These are phyloP conservation scores for Fundulus diaphanus DNA, from an alignment of 2,797 vertebrate species.

Conservation along the genomic window DNA sequence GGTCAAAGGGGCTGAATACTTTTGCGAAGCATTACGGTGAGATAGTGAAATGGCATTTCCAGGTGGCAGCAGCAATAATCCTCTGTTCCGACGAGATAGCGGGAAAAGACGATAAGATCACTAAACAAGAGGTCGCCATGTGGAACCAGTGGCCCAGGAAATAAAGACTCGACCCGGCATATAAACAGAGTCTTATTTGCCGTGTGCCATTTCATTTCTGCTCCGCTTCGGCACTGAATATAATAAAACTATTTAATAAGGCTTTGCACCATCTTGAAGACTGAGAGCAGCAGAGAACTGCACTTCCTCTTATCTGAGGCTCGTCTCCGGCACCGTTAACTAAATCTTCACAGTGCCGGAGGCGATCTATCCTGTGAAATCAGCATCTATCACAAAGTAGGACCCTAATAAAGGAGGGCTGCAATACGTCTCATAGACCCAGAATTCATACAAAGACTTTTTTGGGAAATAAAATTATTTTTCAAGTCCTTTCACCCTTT, in stretches of 20 bases:
- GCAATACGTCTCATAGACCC: neutral
- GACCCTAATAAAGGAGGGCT: neutral
- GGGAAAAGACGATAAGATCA: constrained; percentile 5
- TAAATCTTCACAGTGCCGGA: neutral
- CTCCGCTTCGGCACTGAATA: neutral
- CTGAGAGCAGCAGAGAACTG: neutral
- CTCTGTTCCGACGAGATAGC: neutral
- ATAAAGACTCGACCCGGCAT: constrained; percentile 9
- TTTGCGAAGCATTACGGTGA: neutral
- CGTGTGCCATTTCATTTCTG: constrained; percentile 3
- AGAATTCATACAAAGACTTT: neutral
- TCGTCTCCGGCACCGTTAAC: neutral
- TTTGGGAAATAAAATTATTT: neutral
- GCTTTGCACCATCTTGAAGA: neutral
- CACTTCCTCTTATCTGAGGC: neutral
- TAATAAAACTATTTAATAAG: neutral
- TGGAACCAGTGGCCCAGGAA: constrained; percentile 25
- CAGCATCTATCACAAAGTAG: constrained; percentile 10
- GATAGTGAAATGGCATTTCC: neutral
- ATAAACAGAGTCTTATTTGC: neutral
- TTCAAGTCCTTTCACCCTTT: neutral
- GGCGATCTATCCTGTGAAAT: constrained; percentile 1
- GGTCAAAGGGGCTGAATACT: neutral
- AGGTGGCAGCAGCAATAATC: neutral
- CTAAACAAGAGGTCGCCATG: constrained; percentile 3